Conservation (phyloP, 2,797 vertebrate species). For the Aulostomus chinensis region DNA sequence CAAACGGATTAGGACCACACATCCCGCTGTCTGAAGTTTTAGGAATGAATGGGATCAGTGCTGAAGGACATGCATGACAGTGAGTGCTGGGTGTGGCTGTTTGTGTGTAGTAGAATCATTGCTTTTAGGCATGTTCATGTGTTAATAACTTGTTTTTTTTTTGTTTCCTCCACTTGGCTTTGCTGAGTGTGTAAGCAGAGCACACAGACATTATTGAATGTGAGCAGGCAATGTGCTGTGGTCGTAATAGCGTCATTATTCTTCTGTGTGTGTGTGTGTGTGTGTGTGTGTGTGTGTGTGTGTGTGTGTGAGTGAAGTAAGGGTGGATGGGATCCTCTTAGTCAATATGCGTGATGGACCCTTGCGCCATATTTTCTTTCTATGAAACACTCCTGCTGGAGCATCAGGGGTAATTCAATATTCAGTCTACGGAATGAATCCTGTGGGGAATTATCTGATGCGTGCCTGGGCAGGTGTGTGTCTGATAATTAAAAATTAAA, state of each 20-base stretch:
- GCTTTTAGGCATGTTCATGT: slow-evolving; percentile 19
- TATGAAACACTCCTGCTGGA: slow-evolving; percentile 51
- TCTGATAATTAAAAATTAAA: slow-evolving; percentile 13
- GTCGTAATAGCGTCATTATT: too few species aligned
- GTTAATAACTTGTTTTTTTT: slow-evolving; percentile 48
- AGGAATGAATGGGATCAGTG: too few species aligned
- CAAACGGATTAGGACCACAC: too few species aligned
- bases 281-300: slow-evolving; percentile 9
- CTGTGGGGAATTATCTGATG: slow-evolving; percentile 26
- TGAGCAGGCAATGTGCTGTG: too few species aligned
- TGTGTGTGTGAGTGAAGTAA: slow-evolving; percentile 31
- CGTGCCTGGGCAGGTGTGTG: background rate
- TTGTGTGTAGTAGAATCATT: too few species aligned
- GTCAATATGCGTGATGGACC: slow-evolving; percentile 63
- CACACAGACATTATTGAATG: slow-evolving; percentile 67
- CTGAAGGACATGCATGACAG: too few species aligned
- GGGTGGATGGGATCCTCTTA: slow-evolving; percentile 24
- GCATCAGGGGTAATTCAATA: slow-evolving; percentile 59
- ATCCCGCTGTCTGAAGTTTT: too few species aligned
- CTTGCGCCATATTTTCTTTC: slow-evolving; percentile 51
- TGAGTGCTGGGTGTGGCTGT: slow-evolving; percentile 12
- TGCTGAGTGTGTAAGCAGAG: slow-evolving; percentile 54
- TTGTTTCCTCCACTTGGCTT: slow-evolving; percentile 54
- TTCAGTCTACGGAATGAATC: slow-evolving; percentile 50
- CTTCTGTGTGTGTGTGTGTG: slow-evolving; percentile 52